Conservation (phyloP, 1,140 invertebrate genomes). For the Muscidifurax raptorellus region DNA sequence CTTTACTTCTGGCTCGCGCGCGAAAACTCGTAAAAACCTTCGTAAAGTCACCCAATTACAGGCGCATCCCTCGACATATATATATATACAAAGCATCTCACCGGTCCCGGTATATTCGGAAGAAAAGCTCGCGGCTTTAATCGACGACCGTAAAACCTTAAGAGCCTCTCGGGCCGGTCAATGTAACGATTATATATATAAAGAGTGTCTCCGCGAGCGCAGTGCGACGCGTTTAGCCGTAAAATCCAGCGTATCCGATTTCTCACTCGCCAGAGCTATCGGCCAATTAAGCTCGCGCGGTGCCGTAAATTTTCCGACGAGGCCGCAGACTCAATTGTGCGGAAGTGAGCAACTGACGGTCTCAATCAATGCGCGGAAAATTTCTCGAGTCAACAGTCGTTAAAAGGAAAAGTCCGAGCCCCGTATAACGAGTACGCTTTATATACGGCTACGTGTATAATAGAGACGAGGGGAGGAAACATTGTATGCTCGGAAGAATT, state of each 20-base stretch:
- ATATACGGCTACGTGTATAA: neutral
- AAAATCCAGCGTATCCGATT: neutral
- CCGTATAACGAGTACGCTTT: neutral
- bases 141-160: neutral
- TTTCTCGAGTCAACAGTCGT: conserved; percentile 1
- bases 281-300: neutral
- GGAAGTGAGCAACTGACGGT: neutral
- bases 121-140: neutral
- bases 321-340: neutral
- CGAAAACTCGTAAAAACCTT: conserved; percentile 1
- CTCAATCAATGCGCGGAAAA: neutral
- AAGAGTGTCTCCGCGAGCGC: too few relatives aligned
- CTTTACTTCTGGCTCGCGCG: neutral
- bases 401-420: neutral
- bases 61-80: neutral
- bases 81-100: neutral
- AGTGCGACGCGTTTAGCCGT: conserved; percentile 5
- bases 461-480: neutral
- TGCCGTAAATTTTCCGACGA: neutral
- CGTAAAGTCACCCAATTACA: neutral
- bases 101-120: too few relatives aligned
- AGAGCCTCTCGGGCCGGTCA: neutral
- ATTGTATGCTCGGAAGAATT: neutral
- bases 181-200: neutral
- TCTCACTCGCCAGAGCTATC: neutral